Evolutionary conservation across 2,888 invertebrate species (phyloP), one percentile per base, ranked within the genome.

Genomic region (Cryptocephalus moraei): DNA sequence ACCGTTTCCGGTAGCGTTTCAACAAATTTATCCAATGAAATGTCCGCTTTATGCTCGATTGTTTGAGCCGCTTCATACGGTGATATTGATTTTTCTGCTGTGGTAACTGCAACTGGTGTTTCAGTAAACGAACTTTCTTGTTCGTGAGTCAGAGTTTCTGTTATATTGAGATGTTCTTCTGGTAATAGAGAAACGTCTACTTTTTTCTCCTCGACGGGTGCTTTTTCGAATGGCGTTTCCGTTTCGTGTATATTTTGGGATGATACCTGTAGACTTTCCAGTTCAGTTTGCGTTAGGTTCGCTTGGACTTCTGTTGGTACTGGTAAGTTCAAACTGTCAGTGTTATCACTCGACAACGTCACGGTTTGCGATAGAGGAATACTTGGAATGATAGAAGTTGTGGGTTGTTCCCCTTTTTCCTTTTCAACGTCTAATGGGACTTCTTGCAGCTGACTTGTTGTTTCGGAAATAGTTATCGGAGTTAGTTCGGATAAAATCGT

Each of bases 231-330:
- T 32, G 57, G 57, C 13, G 52, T 58, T 65, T 72, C 73, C 33
- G 62, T 64, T 59, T 79, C 79, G 44, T 72, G 71, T 8, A 71
- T 58, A 39, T 74, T 54, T 32, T 74, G 64, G 65, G 77, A 73
- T 1, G 72, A 72, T 8, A 75, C 71, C 40, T 67, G 66, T 11
- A 79, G 49, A 52, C 76, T 64, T 62, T 75, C 74, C 39, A 70
- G 64, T 54, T 73, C 69, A 50, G 68, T 58, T 11, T 63, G 66
- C 12, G 53, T 50, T 6, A 72, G 8, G 11, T 55, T 47, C 8
- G 62, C 62, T 36, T 41, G 51, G 45, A 54, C 55, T 48, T 51
- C 44, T 14, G 31, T 44, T 2, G 56, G 56, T 43, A 46, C 65
- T 13, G 65, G 55, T 13, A 71, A 54, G 9, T 67, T 64, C 47